Conservation (phyloP, 1,140 invertebrate genomes). For the Brachionus koreanus region DNA sequence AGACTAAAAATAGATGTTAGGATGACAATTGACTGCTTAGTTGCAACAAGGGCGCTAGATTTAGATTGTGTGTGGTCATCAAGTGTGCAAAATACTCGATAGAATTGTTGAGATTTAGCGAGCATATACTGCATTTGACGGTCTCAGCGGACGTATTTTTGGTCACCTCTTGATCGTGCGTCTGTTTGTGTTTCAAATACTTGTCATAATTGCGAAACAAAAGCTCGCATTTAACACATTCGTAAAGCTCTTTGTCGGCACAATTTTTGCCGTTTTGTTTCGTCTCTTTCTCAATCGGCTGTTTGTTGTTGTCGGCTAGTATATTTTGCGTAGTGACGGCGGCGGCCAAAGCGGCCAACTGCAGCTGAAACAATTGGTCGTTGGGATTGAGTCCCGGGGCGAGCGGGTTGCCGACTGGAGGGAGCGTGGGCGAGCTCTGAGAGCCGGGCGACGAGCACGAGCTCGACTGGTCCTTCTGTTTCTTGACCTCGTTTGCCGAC, state of each 20-base stretch:
- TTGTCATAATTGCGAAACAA: conserved; percentile 81
- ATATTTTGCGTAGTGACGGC: background rate
- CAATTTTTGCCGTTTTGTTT: background rate
- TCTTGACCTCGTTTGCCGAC: background rate
- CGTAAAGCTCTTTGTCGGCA: conserved; percentile 55
- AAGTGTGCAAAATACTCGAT: conserved; percentile 25
- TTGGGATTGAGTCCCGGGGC: background rate
- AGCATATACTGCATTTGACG: conserved; percentile 6
- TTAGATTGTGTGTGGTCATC: background rate
- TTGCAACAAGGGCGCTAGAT: background rate
- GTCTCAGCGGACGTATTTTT: background rate
- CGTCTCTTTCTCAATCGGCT: background rate
- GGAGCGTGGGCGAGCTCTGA: background rate
- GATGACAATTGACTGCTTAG: background rate
- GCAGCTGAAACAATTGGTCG: background rate
- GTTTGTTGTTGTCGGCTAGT: background rate
- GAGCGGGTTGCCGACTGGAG: background rate
- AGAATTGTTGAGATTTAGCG: background rate
- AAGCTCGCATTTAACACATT: conserved; percentile 82
- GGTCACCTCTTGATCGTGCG: conserved; percentile 75
- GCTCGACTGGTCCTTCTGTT: background rate
- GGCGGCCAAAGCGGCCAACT: background rate
- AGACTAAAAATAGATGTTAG: background rate
- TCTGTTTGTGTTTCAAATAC: conserved; percentile 92
- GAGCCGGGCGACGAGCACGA: conserved; percentile 7